Base-by-base conservation (phyloP, 1,140 invertebrate species). In the Liolophura sinensis region DNA sequence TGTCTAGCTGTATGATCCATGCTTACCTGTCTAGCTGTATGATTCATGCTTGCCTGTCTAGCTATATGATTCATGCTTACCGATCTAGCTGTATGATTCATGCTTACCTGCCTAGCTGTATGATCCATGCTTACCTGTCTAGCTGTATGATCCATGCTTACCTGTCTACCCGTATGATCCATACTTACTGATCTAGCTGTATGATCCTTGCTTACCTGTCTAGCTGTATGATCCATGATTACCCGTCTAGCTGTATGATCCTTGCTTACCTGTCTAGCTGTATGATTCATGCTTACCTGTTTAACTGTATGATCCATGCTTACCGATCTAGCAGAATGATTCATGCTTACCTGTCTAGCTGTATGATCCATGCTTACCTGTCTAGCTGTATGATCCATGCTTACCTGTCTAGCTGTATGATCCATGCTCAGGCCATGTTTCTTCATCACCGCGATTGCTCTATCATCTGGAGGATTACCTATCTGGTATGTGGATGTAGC, bases 401-500 rank as follows among this genome's bases (percentile, higher is more conserved):
- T 77, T 83, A 92, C 91, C 82, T 92, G 89, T 84, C 93, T 88
- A 24, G 92, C 93, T 73, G 81, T 86, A 77, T 95, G 93, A 57
- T 81, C 82, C 70, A 91, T 93, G 52, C 88, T 82, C 16, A 93
- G 88, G 62, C 89, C 88, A 78, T 93, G 88, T 52, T 90, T 88
- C 68, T 89, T 87, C 77, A 97, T 60, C 9, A 75, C 75, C 40
- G 88, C 85, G 46, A 89, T 82, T 4, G 94, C 92, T 76, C 95
- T 86, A 31, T 82, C 85, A 83, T 98, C 93, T 0, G 94, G 93
- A 25, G 85, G 80, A 73, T 90, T 91, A 0, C 95, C 95, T 49
- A 90, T 88, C 84, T 97, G 94, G 90, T 93, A 97, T 46, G 85
- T 84, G 6, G 91, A 91, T 47, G 94, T 89, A 15, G 91, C 96